Base-by-base conservation (phyloP, 2,888 invertebrate genomes). In the Stratiomys singularior region DNA sequence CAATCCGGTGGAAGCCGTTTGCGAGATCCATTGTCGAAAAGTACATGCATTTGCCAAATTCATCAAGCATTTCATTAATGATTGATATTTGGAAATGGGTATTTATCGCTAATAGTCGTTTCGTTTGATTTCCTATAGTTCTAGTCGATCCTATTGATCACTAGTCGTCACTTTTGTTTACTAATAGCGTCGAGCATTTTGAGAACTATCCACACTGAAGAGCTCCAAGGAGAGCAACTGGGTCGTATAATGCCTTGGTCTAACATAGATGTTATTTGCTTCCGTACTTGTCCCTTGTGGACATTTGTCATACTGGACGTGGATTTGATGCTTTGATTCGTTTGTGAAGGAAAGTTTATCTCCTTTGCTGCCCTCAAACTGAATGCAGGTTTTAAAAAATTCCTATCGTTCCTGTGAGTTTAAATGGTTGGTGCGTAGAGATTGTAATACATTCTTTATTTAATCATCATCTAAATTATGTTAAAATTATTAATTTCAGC, bases 191-290 rank as follows among this genome's bases (percentile, higher is more conserved):
- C 52, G 52, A 52, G 15, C 18, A 9, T 52, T 13, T 52, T 52
- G 15, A 15, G 52, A 52, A 52, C 15, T n/a, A 52, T 52, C 52
- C 52, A 52, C 4, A 52, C 52, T n/a, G 52, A 15, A 52, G 15
- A 52, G 52, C 52, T 52, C 52, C 15, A 52, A 52, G 52, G 52
- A n/a, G 52, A 52, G 52, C 15, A 52, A 18, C 52, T 52, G 52
- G 52, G 52, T 52, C 52, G 15, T 9, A 52, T 52, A 18, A 52
- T 52, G 9, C 37, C 37, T 37, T 37, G 15, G 4, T 52, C n/a
- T n/a, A 52, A 18, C 52, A 52, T 52, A 52, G 4, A 4, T 9
- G 52, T 52, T 52, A 52, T 52, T 52, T 52, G 52, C 52, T 52
- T 52, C 52, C 18, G 52, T 52, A 52, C 52, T 52, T 52, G n/a